Evolutionary conservation across 2,113 vertebrate species (phyloP).

Genomic region (Lethenteron camtschaticum): DNA sequence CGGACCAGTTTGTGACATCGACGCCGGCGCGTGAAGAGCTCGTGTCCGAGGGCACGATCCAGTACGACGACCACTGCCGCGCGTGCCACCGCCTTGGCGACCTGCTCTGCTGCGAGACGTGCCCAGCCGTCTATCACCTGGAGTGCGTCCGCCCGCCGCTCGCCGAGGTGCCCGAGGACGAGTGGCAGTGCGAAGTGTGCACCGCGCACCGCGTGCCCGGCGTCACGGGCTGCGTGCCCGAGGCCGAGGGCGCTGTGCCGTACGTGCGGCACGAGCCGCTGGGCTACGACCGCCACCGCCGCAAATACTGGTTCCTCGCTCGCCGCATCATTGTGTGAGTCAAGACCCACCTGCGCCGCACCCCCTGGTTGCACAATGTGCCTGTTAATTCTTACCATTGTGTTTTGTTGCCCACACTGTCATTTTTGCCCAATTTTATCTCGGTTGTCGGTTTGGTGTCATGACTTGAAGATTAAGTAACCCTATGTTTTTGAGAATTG

Average conservation of each 20-base stretch:
- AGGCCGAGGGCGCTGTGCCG: neutral
- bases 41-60: slow-evolving; percentile 2
- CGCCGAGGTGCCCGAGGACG: slow-evolving; percentile 4
- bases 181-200: slow-evolving; percentile 4
- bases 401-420: neutral
- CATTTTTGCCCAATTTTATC: neutral
- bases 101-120: slow-evolving; percentile 5
- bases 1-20: slow-evolving; percentile 4
- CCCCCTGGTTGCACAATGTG: too few species aligned
- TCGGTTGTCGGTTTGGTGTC: too few species aligned
- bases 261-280: slow-evolving; percentile 3
- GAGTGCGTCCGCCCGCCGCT: slow-evolving; percentile 2
- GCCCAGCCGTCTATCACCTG: neutral
- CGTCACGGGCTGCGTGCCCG: slow-evolving; percentile 1
- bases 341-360: neutral
- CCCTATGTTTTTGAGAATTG: too few species aligned
- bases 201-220: neutral
- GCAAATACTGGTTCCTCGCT: slow-evolving; percentile 1
- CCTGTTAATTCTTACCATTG: neutral
- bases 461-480: too few species aligned
- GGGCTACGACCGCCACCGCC: slow-evolving; percentile 4
- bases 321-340: slow-evolving; percentile 6
- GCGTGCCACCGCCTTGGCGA: slow-evolving; percentile 5
- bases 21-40: slow-evolving; percentile 3
- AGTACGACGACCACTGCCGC: slow-evolving; percentile 3